Percentiles rank a stretch among this genome's conserved stretches.
Conservation (phyloP, 2,113 vertebrate genomes). For the Caranx ignobilis region DNA sequence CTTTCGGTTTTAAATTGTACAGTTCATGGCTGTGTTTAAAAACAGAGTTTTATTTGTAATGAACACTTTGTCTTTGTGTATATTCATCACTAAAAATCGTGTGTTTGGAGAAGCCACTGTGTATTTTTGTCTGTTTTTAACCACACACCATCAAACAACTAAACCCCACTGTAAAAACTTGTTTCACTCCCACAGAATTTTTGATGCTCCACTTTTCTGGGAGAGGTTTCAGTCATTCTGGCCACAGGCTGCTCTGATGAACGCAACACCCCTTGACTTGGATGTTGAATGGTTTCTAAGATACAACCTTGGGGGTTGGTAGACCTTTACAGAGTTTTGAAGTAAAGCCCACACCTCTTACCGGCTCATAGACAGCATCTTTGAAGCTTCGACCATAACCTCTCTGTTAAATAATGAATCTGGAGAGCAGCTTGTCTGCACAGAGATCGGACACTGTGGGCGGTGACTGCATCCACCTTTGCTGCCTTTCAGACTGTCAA, state of each 20-base stretch:
- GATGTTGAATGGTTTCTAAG: constrained; percentile 51
- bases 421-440: constrained; percentile 33
- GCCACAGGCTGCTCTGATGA: constrained; percentile 14
- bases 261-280: background rate
- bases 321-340: constrained; percentile 63
- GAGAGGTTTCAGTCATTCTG: constrained; percentile 10
- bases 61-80: background rate
- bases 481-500: constrained; percentile 14
- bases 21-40: constrained; percentile 13
- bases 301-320: constrained; percentile 37
- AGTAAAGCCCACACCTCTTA: constrained; percentile 42
- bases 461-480: constrained; percentile 17
- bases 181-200: constrained; percentile 15
- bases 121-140: constrained; percentile 15
- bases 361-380: constrained; percentile 23
- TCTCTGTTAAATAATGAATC: constrained; percentile 66
- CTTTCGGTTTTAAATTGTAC: constrained; percentile 18
- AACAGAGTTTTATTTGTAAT: constrained; percentile 35
- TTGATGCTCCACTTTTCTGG: background rate
- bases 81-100: constrained; percentile 3
- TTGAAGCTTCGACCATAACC: constrained; percentile 54
- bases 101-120: constrained; percentile 3
- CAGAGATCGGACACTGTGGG: constrained; percentile 17
- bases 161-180: constrained; percentile 15
- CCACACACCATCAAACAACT: background rate